Evolutionary conservation across 2,797 vertebrate genomes (phyloP).

Genomic region (Cirrhinus molitorella): DNA sequence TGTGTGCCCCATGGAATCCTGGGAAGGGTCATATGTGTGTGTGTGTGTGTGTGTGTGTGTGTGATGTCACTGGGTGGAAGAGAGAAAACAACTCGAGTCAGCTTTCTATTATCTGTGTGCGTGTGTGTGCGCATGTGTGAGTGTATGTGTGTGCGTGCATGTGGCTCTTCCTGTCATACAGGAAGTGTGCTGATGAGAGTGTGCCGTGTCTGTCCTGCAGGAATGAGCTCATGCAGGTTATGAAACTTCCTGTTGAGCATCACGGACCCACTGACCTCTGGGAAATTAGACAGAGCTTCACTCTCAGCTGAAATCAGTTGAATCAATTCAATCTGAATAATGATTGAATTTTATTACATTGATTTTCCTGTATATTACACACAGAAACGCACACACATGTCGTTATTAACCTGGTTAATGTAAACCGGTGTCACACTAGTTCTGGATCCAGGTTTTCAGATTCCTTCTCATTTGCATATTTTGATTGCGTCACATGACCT

Average conservation of each 20-base stretch:
- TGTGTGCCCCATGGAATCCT: conserved; percentile 94
- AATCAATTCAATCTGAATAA: not conserved
- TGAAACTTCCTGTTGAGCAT: conserved; percentile 52
- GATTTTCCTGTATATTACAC: too few species aligned
- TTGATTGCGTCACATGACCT: not conserved
- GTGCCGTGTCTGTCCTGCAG: not conserved
- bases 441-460: not conserved
- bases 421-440: not conserved
- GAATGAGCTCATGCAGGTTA: conserved; percentile 39
- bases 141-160: conserved; percentile 15
- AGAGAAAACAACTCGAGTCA: conserved; percentile 80
- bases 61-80: conserved; percentile 86
- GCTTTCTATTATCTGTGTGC: conserved; percentile 68
- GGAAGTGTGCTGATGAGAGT: not conserved
- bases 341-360: too few species aligned
- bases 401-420: not conserved
- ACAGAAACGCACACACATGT: too few species aligned
- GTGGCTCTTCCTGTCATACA: conserved; percentile 6
- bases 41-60: conserved; percentile 73
- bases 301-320: not conserved
- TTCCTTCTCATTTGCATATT: not conserved
- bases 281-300: not conserved
- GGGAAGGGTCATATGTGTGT: conserved; percentile 97
- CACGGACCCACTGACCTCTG: not conserved
- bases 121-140: not conserved